These are phyloP conservation scores for Steinernema hermaphroditum DNA, from an alignment of 2,888 invertebrate genomes.

Conservation along the genomic window DNA sequence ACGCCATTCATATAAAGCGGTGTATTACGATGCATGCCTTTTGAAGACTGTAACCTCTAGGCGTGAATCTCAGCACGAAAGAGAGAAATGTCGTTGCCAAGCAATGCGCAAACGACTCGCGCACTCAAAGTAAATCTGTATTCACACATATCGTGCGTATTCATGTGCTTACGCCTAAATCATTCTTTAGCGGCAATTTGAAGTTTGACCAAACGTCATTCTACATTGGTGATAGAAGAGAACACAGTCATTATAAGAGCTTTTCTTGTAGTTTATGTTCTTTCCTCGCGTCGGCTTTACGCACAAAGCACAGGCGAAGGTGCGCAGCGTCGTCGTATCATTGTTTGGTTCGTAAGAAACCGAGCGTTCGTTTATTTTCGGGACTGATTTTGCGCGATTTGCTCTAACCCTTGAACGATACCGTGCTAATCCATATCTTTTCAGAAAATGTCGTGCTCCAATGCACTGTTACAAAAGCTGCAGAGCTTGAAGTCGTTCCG, in stretches of 20 bases:
- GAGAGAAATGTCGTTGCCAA: too few relatives aligned
- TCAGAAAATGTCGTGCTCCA: slow-evolving; percentile 2
- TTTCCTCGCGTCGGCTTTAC: not conserved
- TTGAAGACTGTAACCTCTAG: too few relatives aligned
- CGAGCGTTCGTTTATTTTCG: not conserved
- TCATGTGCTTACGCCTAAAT: too few relatives aligned
- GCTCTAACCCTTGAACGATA: not conserved
- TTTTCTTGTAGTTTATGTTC: slow-evolving; percentile 17
- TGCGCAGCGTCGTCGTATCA: not conserved
- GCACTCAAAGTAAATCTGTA: too few relatives aligned
- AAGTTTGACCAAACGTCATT: too few relatives aligned
- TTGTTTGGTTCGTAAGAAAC: not conserved
- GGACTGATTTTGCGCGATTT: not conserved
- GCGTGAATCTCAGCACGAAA: too few relatives aligned
- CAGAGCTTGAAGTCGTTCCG: slow-evolving; percentile 50
- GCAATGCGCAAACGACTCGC: too few relatives aligned
- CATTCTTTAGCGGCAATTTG: too few relatives aligned
- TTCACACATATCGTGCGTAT: too few relatives aligned
- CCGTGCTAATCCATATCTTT: not conserved
- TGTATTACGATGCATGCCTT: too few relatives aligned
- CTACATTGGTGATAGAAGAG: too few relatives aligned
- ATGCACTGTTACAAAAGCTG: slow-evolving; percentile 12
- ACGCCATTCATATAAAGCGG: too few relatives aligned
- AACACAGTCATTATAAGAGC: not conserved
- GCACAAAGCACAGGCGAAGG: slow-evolving; percentile 9